phyloP scores from a whole-genome alignment of 2,888 invertebrate species.

The Drosophila falleni region DNA sequence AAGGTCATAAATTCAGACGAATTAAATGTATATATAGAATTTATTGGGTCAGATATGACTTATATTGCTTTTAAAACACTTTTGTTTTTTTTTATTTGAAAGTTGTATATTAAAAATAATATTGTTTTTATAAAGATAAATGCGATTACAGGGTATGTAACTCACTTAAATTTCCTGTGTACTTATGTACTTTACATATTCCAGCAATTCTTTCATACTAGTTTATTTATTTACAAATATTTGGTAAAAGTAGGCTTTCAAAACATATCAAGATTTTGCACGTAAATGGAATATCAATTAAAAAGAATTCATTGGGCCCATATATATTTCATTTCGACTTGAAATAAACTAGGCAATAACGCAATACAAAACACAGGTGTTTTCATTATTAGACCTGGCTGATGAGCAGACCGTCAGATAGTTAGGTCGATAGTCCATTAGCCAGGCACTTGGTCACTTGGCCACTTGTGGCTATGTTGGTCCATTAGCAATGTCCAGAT shows the following conservation, averaged over 20 bases:
- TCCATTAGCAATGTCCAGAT: constrained; percentile 41
- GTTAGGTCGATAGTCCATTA: neutral
- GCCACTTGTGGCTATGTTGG: constrained; percentile 64
- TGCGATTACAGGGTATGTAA: too few species aligned
- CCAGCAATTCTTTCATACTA: neutral
- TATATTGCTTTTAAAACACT: too few species aligned
- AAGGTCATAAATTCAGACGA: too few species aligned
- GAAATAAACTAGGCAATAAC: constrained; percentile 26
- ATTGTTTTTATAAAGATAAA: too few species aligned
- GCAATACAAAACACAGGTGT: constrained; percentile 6
- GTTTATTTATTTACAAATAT: neutral
- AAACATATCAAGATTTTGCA: neutral
- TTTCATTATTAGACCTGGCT: neutral
- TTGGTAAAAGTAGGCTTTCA: neutral
- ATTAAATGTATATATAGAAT: too few species aligned
- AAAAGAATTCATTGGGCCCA: constrained; percentile 9
- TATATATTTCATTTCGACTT: constrained; percentile 37
- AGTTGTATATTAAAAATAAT: too few species aligned
- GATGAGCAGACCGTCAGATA: neutral
- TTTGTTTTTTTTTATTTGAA: too few species aligned
- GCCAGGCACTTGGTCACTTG: constrained; percentile 9
- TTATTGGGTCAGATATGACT: too few species aligned
- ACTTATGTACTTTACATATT: too few species aligned
- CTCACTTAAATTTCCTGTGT: too few species aligned
- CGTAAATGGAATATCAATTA: neutral